Percentiles rank a stretch among this genome's conserved stretches.
phyloP scores from a whole-genome alignment of 2,888 invertebrate species.

The Lycophotia porphyrea region DNA sequence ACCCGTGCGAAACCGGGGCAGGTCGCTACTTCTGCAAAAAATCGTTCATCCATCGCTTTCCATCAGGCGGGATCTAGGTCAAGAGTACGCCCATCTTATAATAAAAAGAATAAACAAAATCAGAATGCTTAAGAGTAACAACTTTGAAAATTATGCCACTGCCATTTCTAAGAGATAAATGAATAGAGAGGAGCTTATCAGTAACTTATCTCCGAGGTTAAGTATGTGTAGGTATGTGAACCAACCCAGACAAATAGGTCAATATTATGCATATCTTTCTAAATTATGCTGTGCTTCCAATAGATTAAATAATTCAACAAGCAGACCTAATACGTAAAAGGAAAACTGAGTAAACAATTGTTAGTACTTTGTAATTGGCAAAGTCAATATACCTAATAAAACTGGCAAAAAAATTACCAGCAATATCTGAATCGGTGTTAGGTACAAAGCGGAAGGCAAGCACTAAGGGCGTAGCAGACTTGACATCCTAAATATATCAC shows the following conservation, averaged over 20 bases:
- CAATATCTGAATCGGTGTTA: neutral
- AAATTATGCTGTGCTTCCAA: conserved; percentile 27
- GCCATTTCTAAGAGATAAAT: conserved; percentile 40
- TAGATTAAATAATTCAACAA: conserved; percentile 13
- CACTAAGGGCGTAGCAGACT: conserved; percentile 44
- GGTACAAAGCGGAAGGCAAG: conserved; percentile 49
- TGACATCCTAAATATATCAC: conserved; percentile 60
- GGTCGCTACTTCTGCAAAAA: too few species aligned
- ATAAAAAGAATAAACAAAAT: too few species aligned
- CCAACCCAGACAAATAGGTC: conserved; percentile 32
- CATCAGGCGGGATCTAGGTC: too few species aligned
- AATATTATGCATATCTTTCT: conserved; percentile 20
- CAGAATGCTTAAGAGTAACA: neutral
- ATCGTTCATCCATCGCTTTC: too few species aligned
- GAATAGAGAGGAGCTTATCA: conserved; percentile 27
- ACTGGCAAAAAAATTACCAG: neutral
- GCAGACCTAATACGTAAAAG: neutral
- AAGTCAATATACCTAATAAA: neutral
- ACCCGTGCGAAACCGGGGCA: too few species aligned
- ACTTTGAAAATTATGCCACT: conserved; percentile 9
- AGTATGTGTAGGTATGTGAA: conserved; percentile 48
- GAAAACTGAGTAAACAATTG: neutral
- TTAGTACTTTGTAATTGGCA: neutral
- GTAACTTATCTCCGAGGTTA: conserved; percentile 46
- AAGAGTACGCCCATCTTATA: too few species aligned